phyloP scores from a whole-genome alignment of 2,113 vertebrate genomes.

The Uropsilus gracilis region DNA sequence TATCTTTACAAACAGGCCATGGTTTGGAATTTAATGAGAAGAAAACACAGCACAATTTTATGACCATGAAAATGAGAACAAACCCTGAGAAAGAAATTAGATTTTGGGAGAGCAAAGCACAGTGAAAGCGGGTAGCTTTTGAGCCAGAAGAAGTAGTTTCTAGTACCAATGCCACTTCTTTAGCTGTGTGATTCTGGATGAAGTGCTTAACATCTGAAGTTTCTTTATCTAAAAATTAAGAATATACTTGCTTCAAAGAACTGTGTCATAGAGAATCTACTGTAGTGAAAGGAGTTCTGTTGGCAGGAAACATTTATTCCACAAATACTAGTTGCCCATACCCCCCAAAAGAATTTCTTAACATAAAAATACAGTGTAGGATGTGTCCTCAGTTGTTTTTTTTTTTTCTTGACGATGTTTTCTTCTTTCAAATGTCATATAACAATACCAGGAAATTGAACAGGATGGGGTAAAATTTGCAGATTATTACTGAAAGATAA shows the following conservation, averaged over 20 bases:
- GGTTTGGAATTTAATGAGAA: slow-evolving; percentile 30
- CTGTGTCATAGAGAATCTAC: background rate
- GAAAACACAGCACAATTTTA: background rate
- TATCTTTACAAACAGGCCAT: slow-evolving; percentile 23
- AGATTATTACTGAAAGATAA: background rate
- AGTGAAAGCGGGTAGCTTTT: background rate
- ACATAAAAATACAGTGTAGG: background rate
- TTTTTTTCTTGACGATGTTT: background rate
- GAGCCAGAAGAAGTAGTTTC: background rate
- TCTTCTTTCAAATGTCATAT: background rate
- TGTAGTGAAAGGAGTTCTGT: background rate
- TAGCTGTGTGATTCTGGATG: background rate
- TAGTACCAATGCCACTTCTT: background rate
- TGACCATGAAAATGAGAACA: background rate
- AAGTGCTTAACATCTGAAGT: background rate
- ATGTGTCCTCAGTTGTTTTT: background rate
- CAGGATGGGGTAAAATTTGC: background rate
- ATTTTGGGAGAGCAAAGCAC: background rate
- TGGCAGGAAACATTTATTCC: background rate
- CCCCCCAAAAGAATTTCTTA: background rate
- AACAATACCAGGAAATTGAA: background rate
- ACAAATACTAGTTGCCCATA: background rate
- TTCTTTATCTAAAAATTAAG: slow-evolving; percentile 22
- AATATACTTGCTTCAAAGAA: background rate
- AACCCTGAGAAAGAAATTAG: slow-evolving; percentile 44